Percentiles rank a stretch among this genome's conserved stretches.
Evolutionary conservation across 1,140 invertebrate species (phyloP).

Genomic region (Caenorhabditis elegans): DNA sequence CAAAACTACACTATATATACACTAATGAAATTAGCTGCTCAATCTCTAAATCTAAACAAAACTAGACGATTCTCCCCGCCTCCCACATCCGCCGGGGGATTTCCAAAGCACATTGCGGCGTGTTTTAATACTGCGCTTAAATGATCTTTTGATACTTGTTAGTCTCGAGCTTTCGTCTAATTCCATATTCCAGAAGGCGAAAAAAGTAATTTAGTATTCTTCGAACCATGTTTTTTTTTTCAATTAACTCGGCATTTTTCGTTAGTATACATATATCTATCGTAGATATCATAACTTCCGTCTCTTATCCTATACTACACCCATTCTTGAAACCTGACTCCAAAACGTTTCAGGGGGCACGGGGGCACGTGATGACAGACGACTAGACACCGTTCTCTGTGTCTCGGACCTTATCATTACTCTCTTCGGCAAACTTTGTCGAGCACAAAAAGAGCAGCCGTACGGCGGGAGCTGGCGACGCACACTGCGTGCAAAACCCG

Average conservation of each 20-base stretch:
- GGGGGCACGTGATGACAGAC: neutral
- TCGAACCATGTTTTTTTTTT: too few relatives aligned
- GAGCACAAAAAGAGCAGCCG: neutral
- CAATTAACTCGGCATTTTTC: too few relatives aligned
- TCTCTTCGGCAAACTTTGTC: neutral
- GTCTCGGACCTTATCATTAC: neutral
- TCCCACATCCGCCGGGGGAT: too few relatives aligned
- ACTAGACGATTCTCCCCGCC: too few relatives aligned
- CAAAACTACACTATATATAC: too few relatives aligned
- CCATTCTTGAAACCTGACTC: slow-evolving; percentile 9
- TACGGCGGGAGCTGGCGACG: neutral
- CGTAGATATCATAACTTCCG: too few relatives aligned
- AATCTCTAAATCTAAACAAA: too few relatives aligned
- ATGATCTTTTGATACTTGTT: neutral
- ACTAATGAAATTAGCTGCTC: too few relatives aligned
- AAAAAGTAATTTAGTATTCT: slow-evolving; percentile 3
- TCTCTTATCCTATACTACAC: neutral
- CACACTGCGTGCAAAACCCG: slow-evolving; percentile 17
- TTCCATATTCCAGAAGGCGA: neutral
- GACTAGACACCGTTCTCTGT: slow-evolving; percentile 16
- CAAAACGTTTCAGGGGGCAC: neutral
- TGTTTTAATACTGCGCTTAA: too few relatives aligned
- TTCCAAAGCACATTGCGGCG: too few relatives aligned
- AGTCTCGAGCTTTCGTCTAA: neutral
- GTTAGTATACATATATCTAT: too few relatives aligned